Base-by-base conservation (phyloP, 2,113 vertebrate genomes). In the Poeciliopsis turrubarensis region DNA sequence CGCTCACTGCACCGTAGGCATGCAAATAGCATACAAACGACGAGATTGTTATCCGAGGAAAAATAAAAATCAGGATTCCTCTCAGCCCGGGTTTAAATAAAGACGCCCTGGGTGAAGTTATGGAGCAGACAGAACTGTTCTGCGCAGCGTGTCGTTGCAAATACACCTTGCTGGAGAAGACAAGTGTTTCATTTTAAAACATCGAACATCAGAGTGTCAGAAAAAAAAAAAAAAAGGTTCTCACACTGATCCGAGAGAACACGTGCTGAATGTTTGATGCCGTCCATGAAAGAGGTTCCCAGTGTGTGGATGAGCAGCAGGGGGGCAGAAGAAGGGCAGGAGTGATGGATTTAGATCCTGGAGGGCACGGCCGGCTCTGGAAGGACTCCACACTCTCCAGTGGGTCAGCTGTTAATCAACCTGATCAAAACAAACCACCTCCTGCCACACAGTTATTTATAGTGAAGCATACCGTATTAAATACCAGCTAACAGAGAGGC, bases 391-490 rank as follows among this genome's bases (percentile, higher is more conserved):
- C 51, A 66, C 47, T 25, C 27, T 69, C 82, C 65, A 26, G 4
- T 8, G 63, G 74, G 62, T 67, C 15, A 22, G 27, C 47, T 63
- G 61, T n/a, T 65, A 60, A 75, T 37, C 54, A 64, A 32, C 17
- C 14, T 47, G 44, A 47, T 70, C 62, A 32, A 82, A 84, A 79
- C 81, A 86, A 79, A 84, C 80, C 34, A 67, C 86, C 83, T 79
- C 74, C 1, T 12, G 31, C 62, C 72, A 86, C 72, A 44, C 41
- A 44, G 41, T 13, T 44, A 44, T 44, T 44, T 14, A 44, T 44
- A 17, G 14, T 15, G 14, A 1, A 14, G 14, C 14, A 3, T 44
- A 44, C 14, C 3, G 13, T 44, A 14, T 44, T 14, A 17, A 44
- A 14, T 44, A 44, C 14, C 41, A 44, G 41, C 14, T 13, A 15